Conservation (phyloP, 2,888 invertebrate species). For the Cerceris rybyensis region DNA sequence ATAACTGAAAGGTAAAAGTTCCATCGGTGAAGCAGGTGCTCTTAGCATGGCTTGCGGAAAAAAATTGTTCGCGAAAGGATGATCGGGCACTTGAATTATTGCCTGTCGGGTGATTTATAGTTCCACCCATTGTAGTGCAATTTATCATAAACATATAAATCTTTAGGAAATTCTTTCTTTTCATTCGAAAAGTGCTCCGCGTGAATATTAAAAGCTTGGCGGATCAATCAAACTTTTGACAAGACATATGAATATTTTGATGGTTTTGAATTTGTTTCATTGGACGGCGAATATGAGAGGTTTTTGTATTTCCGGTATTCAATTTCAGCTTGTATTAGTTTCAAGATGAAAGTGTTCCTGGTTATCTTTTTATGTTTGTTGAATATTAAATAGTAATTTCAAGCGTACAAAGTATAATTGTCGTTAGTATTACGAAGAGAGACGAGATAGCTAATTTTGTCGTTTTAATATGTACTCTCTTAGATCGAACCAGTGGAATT, state of each 20-base stretch:
- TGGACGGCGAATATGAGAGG: too few species aligned
- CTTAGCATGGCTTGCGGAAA: not conserved
- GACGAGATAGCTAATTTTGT: too few species aligned
- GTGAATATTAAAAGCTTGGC: not conserved
- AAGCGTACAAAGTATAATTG: not conserved
- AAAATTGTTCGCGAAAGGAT: not conserved
- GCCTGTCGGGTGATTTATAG: slow-evolving; percentile 8
- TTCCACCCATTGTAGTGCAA: not conserved
- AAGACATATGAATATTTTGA: not conserved
- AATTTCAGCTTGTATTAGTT: too few species aligned
- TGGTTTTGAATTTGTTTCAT: too few species aligned
- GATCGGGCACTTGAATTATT: slow-evolving; percentile 5
- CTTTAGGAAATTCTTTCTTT: not conserved
- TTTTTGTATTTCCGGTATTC: too few species aligned
- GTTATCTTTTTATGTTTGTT: too few species aligned
- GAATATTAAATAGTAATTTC: too few species aligned
- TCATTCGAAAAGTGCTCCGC: not conserved
- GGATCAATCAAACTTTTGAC: not conserved
- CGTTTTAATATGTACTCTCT: too few species aligned
- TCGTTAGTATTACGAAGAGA: not conserved
- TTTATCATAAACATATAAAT: slow-evolving; percentile 9
- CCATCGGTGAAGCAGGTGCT: not conserved
- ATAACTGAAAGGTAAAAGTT: slow-evolving; percentile 7
- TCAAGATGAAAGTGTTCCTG: too few species aligned
- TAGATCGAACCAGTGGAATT: too few species aligned